These are phyloP conservation scores for Macheiramphus alcinus DNA, from an alignment of 2,113 vertebrate genomes.

Conservation along the genomic window DNA sequence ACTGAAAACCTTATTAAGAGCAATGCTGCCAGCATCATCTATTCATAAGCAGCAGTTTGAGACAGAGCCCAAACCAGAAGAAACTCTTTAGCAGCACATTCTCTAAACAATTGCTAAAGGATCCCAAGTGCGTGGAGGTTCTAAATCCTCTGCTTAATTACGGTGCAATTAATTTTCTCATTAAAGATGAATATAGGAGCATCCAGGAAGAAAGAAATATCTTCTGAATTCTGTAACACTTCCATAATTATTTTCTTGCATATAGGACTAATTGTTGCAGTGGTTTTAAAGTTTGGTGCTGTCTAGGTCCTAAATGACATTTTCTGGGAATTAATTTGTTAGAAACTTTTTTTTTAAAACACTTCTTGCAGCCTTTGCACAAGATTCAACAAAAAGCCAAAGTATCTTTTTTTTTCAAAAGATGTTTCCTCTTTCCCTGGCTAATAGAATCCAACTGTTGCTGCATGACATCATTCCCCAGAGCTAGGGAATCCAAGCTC, in stretches of 20 bases:
- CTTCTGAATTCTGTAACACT: neutral
- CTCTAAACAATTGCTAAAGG: neutral
- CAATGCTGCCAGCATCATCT: neutral
- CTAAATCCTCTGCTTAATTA: neutral
- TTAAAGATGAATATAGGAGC: neutral
- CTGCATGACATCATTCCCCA: constrained; percentile 73
- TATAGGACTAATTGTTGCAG: neutral
- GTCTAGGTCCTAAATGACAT: neutral
- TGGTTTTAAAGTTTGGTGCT: neutral
- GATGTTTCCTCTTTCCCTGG: constrained; percentile 62
- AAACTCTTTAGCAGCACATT: neutral
- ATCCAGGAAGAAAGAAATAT: neutral
- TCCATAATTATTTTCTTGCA: neutral
- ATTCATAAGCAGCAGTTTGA: neutral
- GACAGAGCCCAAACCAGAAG: neutral
- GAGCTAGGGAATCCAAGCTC: constrained; percentile 59
- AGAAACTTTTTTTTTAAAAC: neutral
- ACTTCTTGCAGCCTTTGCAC: neutral
- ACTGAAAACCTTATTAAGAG: constrained; percentile 7
- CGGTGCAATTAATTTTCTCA: neutral
- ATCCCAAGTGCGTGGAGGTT: neutral
- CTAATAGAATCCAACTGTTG: constrained; percentile 77
- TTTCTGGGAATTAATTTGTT: neutral
- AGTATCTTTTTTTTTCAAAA: constrained; percentile 1
- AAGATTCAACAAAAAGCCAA: constrained; percentile 41